Evolutionary conservation across 2,113 vertebrate genomes (phyloP).

Genomic region (Pelodiscus sinensis): DNA sequence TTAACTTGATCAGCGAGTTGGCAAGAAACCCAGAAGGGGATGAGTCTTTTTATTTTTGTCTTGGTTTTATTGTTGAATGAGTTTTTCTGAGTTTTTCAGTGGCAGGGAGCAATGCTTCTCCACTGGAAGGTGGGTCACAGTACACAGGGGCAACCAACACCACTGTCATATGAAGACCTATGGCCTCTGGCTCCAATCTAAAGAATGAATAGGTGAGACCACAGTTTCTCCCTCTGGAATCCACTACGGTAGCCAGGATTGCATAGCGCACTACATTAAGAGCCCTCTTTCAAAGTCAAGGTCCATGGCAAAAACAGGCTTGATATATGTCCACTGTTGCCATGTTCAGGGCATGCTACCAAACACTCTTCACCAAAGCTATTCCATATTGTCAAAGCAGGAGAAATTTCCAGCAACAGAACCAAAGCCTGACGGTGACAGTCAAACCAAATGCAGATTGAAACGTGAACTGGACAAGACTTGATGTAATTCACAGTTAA

Average conservation of each 20-base stretch:
- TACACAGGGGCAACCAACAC: background rate
- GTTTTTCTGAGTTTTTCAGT: background rate
- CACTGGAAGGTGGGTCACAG: rapidly evolving
- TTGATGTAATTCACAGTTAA: background rate
- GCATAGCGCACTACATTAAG: background rate
- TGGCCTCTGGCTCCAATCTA: background rate
- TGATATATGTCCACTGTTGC: constrained; percentile 30
- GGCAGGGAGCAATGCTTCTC: background rate
- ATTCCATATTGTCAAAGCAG: background rate
- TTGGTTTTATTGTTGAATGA: background rate
- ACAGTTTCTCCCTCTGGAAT: background rate
- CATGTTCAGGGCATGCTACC: background rate
- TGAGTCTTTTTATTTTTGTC: background rate
- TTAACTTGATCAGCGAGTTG: background rate
- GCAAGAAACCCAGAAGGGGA: background rate
- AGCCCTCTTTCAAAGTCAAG: background rate
- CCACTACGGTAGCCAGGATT: no score
- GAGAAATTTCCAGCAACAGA: background rate
- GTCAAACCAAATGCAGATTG: background rate
- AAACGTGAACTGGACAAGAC: background rate
- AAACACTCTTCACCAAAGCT: background rate
- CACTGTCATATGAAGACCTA: background rate
- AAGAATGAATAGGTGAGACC: background rate
- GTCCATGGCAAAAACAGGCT: background rate
- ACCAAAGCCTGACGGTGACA: background rate